Evolutionary conservation across 2,888 invertebrate genomes (phyloP).

Genomic region (Deilephila porcellus): DNA sequence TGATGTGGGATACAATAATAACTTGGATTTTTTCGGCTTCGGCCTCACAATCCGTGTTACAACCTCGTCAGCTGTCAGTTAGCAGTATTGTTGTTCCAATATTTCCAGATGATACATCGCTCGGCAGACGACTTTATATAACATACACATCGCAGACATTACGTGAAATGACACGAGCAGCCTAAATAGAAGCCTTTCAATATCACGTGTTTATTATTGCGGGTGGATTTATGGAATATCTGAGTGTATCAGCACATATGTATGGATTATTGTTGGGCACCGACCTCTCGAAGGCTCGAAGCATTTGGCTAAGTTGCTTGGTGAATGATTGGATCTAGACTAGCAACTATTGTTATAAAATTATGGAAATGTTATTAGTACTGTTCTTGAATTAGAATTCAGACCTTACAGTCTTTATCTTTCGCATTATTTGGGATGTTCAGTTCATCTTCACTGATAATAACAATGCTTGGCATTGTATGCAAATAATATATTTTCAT

Average conservation of each 20-base stretch:
- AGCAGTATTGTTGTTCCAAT: neutral
- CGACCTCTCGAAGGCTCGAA: too few relatives aligned
- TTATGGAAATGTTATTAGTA: too few relatives aligned
- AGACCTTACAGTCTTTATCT: too few relatives aligned
- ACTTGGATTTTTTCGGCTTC: neutral
- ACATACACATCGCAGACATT: slow-evolving; percentile 9
- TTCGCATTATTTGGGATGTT: too few relatives aligned
- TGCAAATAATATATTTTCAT: too few relatives aligned
- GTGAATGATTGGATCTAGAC: too few relatives aligned
- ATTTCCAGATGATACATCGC: neutral
- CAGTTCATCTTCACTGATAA: too few relatives aligned
- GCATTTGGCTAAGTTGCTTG: too few relatives aligned
- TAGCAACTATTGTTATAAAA: too few relatives aligned
- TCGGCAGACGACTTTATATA: neutral
- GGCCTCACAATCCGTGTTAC: neutral
- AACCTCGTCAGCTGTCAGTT: neutral
- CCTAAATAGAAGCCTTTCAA: neutral
- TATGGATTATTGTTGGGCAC: too few relatives aligned
- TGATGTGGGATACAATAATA: neutral
- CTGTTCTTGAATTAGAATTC: too few relatives aligned
- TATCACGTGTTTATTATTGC: neutral
- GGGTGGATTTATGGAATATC: neutral
- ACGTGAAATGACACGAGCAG: neutral
- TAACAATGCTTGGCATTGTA: too few relatives aligned
- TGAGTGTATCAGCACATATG: neutral